Evolutionary conservation across 2,888 invertebrate genomes (phyloP), one percentile per base, ranked within the genome.

Genomic region (Congeria kusceri): DNA sequence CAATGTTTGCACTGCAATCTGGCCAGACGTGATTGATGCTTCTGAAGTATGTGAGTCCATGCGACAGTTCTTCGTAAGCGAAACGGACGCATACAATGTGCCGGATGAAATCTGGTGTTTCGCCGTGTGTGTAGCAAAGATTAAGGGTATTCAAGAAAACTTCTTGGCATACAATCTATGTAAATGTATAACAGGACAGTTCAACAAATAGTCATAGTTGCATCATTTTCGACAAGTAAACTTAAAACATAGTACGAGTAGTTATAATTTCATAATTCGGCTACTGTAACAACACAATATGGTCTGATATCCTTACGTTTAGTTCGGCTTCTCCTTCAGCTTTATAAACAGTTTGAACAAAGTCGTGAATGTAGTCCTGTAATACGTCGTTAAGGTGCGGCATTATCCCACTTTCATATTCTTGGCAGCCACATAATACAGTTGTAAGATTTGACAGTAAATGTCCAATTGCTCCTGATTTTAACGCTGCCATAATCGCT

Each of bases 21-120:
- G 88, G 88, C 83, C 87, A 86, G 18, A 82, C 76, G 23, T 69
- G 61, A 13, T 79, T 78, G 46, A 88, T 84, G 62, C 83, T 80
- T 0, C 84, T 73, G 78, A 88, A 88, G 68, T 84, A 80, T 20
- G 80, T 80, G 15, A 88, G 74, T 46, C 83, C 56, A 13, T 67
- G 49, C 27, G 75, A 73, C 56, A 66, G 27, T 18, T 28, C 20
- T 20, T 39, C 53, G 62, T 79, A 75, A 3, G 75, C 66, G n/a
- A 77, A 47, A 49, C 83, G 83, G 32, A 83, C 63, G 27, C 70
- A 77, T 18, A 80, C 62, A 20, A 78, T 56, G 7, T 53, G 47
- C 3, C 59, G 25, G 4, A 82, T 15, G 15, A 71, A 29, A 64
- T 66, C 53, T 25, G 28, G 59, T 27, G 47, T 61, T 64, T 20